Evolutionary conservation across 1,140 invertebrate genomes (phyloP), one percentile per base, ranked within the genome.

Genomic region (Drosophila arizonae): DNA sequence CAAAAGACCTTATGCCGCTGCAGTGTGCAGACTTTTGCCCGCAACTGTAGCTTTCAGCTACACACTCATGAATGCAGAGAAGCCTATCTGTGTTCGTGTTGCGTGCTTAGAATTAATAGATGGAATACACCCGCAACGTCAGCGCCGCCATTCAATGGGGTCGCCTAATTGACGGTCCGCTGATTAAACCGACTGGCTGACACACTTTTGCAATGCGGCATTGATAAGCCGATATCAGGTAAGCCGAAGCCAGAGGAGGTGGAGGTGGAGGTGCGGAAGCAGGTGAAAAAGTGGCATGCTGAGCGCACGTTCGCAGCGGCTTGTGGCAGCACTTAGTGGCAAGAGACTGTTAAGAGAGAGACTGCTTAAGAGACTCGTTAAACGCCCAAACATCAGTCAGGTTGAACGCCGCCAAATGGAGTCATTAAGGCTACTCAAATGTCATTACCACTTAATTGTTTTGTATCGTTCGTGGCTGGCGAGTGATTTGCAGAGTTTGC

Each of bases 401-500:
- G 15, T 36, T 56, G 52, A 57, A 17, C 33, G 43, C 54, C 15
- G 24, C 15, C 17, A 66, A 72, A 72, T 72, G 54, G 54, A 72
- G 62, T 72, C 69, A 72, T 72, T 72, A 65, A 36, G 36, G 52
- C 69, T 65, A 13, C 54, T 57, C 61, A 13, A 58, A 72, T 66
- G 62, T 72, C 69, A 72, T 72, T 72, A 72, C 69, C 69, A 72
- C 46, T 57, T 58, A 58, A 72, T 66, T 58, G 69, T 66, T 72
- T 66, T 36, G 26, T 6, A 69, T 64, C 41, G 33, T 50, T 68
- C 50, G 36, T 52, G 26, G 52, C 13, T 43, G 28, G 21, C 46
- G 51, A 60, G 51, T 68, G 56, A 68, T 61, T 52, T 60, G 46
- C 55, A 67, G 65, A 48, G 13, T 50, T 60, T 39, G 50, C 67